Base-by-base conservation (phyloP, 1,140 invertebrate species). In the Heliconius melpomene region DNA sequence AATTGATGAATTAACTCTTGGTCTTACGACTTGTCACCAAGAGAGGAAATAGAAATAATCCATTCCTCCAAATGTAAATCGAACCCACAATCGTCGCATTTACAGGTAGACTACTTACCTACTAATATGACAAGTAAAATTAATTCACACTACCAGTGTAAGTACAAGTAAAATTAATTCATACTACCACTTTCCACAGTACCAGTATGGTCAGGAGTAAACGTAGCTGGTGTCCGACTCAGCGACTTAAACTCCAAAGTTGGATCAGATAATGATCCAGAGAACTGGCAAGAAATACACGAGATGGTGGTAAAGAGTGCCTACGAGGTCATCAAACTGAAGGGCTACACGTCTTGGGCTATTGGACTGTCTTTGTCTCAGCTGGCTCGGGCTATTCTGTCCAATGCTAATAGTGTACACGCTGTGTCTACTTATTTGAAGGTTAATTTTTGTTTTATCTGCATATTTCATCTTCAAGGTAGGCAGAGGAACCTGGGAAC, bases 161-260 rank as follows among this genome's bases (percentile, higher is more conserved):
- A 9, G 40, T 40, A 46, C 40, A 13, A 46, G 11, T 46, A 46
- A 46, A 46, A 13, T 46, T 46, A 13, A 52, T 52, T 18, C 18
- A 52, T 1, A 52, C 6, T 18, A 18, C 13, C 38, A 23, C 26
- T 66, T 29, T 66, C 60, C 26, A 50, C 87, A 98, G 98, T 98
- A 83, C 97, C 98, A 11, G 97, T 99, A 1, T 99, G 98, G 98
- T 98, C 98, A 13, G 97, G 98, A 20, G 98, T 98, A 2, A 99
- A 98, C 90, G 96, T 99, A 16, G 98, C 98, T 40, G 98, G 98
- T 13, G 97, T 98, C 6, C 96, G 97, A 13, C 94, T 99, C 38
- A 95, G 96, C 77, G 97, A 98, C 85, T 84, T 98, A 11, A 97
- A 98, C 88, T 96, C 97, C 8, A 94, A 95, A 18, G 94, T 98